Conservation (phyloP, 1,140 invertebrate genomes). For the Zophobas morio region DNA sequence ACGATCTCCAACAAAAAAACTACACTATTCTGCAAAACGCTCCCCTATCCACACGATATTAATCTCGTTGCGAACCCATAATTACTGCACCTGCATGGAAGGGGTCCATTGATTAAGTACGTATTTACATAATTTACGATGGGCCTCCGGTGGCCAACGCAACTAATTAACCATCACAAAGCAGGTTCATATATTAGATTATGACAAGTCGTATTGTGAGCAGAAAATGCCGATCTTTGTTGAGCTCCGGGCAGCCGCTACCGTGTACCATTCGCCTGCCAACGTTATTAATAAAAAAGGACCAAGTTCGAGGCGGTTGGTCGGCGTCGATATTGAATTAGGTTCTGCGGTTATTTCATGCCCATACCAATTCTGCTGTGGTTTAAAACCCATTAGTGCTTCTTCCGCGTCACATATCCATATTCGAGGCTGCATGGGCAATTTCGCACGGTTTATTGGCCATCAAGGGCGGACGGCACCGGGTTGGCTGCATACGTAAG, state of each 20-base stretch:
- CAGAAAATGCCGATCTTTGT: slow-evolving; percentile 34
- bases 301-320: slow-evolving; percentile 19
- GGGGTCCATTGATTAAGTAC: slow-evolving; percentile 11
- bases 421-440: too few species aligned
- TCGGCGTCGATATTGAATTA: slow-evolving; percentile 37
- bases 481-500: too few species aligned
- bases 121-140: slow-evolving; percentile 35
- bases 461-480: too few species aligned
- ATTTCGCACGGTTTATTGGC: background rate
- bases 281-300: slow-evolving; percentile 4
- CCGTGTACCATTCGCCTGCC: slow-evolving; percentile 20
- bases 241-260: slow-evolving; percentile 27
- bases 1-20: too few species aligned
- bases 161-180: slow-evolving; percentile 29
- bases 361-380: slow-evolving; percentile 16
- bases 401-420: slow-evolving; percentile 7
- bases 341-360: slow-evolving; percentile 29
- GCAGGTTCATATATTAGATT: slow-evolving; percentile 35
- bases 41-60: background rate
- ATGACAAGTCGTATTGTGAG: slow-evolving; percentile 37
- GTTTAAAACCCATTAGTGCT: slow-evolving; percentile 14
- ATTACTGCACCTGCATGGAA: background rate
- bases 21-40: background rate
- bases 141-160: slow-evolving; percentile 19
- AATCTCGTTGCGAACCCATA: background rate